Conservation (phyloP, 2,888 invertebrate genomes). For the Cosmia trapezina region DNA sequence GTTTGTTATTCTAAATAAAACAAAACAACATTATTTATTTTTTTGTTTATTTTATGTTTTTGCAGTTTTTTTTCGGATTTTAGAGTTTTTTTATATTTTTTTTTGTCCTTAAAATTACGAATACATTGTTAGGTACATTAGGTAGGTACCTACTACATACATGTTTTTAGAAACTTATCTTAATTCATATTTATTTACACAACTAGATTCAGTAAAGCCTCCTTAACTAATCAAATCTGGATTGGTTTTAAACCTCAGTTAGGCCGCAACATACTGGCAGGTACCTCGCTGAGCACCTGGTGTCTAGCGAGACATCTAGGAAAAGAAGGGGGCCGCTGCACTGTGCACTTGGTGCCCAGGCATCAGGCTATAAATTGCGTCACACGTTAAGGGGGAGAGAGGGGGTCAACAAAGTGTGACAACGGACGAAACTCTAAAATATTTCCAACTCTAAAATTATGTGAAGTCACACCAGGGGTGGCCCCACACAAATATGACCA, state of each 20-base stretch:
- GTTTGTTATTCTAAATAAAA: slow-evolving; percentile 13
- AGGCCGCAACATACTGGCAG: background rate
- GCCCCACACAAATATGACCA: background rate
- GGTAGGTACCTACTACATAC: background rate
- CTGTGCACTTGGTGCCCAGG: background rate
- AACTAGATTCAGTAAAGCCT: background rate
- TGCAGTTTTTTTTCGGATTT: slow-evolving; percentile 12
- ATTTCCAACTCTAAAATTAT: background rate
- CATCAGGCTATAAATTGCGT: background rate
- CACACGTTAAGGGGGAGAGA: background rate
- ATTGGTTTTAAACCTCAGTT: background rate
- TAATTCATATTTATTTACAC: background rate
- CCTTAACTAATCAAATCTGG: background rate
- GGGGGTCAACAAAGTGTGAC: background rate
- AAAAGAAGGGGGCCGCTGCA: background rate
- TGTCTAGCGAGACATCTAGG: background rate
- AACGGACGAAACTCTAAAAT: background rate
- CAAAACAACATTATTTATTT: background rate
- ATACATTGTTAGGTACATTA: slow-evolving; percentile 4
- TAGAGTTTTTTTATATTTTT: background rate
- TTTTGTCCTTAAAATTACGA: slow-evolving; percentile 9
- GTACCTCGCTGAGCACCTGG: background rate
- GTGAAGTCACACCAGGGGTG: background rate
- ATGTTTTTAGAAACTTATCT: background rate
- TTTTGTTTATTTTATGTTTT: slow-evolving; percentile 25